Evolutionary conservation across 2,888 invertebrate species (phyloP).

Genomic region (Heteromyza rotundicornis): DNA sequence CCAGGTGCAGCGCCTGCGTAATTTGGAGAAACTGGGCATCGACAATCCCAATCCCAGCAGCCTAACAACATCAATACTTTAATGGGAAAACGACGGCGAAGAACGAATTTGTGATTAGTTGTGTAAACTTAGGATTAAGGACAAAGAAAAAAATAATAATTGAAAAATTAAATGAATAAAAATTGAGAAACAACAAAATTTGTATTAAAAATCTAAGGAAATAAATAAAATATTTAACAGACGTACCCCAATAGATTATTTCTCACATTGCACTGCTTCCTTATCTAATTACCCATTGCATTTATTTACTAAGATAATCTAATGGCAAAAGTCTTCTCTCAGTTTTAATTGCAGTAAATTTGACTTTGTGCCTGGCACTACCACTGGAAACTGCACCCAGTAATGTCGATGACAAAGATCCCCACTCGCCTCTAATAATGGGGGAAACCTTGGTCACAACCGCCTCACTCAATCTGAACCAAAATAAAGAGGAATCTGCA

Average conservation of each 20-base stretch:
- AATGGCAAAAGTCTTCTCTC: too few species aligned
- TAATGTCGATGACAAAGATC: background rate
- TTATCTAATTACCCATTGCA: too few species aligned
- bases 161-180: background rate
- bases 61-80: too few species aligned
- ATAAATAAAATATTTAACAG: too few species aligned
- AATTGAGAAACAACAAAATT: too few species aligned
- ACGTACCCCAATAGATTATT: background rate
- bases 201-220: too few species aligned
- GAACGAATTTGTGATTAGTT: conserved; percentile 2
- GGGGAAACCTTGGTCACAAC: conserved; percentile 3
- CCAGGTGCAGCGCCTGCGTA: conserved; percentile 43
- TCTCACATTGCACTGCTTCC: too few species aligned
- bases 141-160: background rate
- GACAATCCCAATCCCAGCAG: too few species aligned
- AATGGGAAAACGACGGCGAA: too few species aligned
- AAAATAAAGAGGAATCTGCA: background rate
- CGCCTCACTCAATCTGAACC: background rate
- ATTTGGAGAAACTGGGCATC: conserved; percentile 38
- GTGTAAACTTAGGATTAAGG: conserved; percentile 23
- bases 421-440: background rate
- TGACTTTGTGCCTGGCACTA: background rate
- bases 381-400: background rate
- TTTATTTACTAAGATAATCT: too few species aligned
- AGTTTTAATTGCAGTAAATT: background rate